phyloP scores from a whole-genome alignment of 2,797 vertebrate genomes.

The Peromyscus aztecus region DNA sequence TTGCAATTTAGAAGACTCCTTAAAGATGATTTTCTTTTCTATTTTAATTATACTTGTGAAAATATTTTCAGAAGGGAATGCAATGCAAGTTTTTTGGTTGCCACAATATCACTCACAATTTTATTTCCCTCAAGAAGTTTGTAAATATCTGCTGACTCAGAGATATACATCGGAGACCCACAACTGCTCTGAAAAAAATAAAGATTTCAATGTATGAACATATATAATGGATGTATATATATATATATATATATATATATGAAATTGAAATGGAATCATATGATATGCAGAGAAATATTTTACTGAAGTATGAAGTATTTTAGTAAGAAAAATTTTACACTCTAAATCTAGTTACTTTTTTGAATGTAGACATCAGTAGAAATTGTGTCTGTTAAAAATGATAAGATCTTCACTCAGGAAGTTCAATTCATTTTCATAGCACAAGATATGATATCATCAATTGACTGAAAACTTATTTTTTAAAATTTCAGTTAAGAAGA shows the following conservation, averaged over 20 bases:
- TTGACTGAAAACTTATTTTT: neutral
- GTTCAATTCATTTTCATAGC: neutral
- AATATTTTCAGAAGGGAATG: neutral
- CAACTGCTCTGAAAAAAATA: neutral
- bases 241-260: no score
- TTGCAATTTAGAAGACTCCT: neutral
- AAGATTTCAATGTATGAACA: neutral
- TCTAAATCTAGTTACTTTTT: neutral
- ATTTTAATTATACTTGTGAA: neutral
- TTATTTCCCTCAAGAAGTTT: neutral
- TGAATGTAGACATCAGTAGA: neutral
- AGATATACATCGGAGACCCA: neutral
- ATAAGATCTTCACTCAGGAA: neutral
- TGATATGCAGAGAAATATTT: neutral
- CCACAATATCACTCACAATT: neutral
- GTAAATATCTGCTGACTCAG: neutral
- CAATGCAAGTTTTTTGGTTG: neutral
- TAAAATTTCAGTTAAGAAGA: neutral
- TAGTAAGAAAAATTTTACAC: neutral
- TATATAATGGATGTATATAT: neutral
- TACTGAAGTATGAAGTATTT: neutral
- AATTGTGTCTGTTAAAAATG: slow-evolving; percentile 22
- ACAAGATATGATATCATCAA: neutral
- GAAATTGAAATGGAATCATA: no score
- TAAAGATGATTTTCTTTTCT: neutral